Conservation (phyloP, 1,140 invertebrate genomes). For the Muscidifurax raptorellus region DNA sequence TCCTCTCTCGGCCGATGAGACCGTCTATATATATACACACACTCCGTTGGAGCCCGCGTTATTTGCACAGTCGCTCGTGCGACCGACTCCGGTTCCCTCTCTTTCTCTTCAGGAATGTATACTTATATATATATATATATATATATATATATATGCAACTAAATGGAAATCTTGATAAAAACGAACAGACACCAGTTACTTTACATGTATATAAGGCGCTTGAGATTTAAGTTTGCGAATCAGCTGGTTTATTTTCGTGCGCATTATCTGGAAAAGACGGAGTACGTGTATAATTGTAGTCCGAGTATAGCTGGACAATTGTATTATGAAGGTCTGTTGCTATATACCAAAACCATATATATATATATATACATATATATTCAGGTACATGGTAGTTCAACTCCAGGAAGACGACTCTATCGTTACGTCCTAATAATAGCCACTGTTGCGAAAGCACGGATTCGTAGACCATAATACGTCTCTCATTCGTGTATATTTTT, state of each 20-base stretch:
- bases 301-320: no score
- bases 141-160: no score
- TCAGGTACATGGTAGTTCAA: no score
- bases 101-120: neutral
- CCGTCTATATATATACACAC: neutral
- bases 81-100: neutral
- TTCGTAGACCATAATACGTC: neutral
- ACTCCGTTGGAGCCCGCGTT: neutral
- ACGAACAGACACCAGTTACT: neutral
- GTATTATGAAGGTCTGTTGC: no score
- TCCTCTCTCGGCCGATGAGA: constrained; percentile 18
- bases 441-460: neutral
- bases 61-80: constrained; percentile 12
- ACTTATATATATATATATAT: neutral
- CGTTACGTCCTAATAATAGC: neutral
- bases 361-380: no score
- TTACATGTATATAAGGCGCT: neutral
- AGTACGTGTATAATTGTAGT: no score
- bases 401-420: neutral
- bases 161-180: neutral
- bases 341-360: no score
- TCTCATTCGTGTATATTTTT: no score
- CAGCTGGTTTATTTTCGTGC: no score
- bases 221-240: no score
- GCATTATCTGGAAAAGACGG: no score